Base-by-base conservation (phyloP, 2,113 vertebrate genomes). In the Megaceryle torquata region DNA sequence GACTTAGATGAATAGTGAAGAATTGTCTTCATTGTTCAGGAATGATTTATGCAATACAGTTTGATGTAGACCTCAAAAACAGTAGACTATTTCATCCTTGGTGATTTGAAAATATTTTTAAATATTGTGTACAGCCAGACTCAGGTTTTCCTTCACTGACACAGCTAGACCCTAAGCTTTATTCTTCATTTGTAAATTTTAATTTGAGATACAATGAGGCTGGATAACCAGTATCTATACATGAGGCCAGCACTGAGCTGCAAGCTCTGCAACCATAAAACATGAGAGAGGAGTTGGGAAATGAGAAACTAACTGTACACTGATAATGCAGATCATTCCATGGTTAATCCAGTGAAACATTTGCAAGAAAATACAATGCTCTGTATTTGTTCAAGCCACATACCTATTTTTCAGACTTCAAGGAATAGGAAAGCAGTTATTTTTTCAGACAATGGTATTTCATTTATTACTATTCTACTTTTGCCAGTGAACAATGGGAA, bases 371-470 rank as follows among this genome's bases (percentile, higher is more conserved):
- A 68, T 82, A 69, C 8, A 13, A 88, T 77, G 4, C 4, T 12
- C 6, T 82, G 28, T 18, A 8, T 77, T 90, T 68, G 11, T 93
- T 70, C 37, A 86, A 56, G 50, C 46, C 84, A 87, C 84, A 54
- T 29, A 61, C 19, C 53, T 96, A 16, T 90, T 97, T 95, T 97
- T 82, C 83, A 61, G 76, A 64, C n/a, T 79, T 83, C 89, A 88
- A 96, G 13, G 75, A 94, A 50, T 50, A 84, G 1, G 21, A 90
- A 94, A 56, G 82, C 56, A 10, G 76, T 82, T 96, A 69, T 97
- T 97, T 92, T 97, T 97, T 96, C 65, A 89, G 94, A 79, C 59
- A 80, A 89, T 37, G 91, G 79, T 96, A 57, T 97, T 95, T 94
- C 83, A 21, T 18, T 5, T 95, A 80, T 64, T 86, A 31, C 35